Base-by-base conservation (phyloP, 2,113 vertebrate species). In the Heteronetta atricapilla region DNA sequence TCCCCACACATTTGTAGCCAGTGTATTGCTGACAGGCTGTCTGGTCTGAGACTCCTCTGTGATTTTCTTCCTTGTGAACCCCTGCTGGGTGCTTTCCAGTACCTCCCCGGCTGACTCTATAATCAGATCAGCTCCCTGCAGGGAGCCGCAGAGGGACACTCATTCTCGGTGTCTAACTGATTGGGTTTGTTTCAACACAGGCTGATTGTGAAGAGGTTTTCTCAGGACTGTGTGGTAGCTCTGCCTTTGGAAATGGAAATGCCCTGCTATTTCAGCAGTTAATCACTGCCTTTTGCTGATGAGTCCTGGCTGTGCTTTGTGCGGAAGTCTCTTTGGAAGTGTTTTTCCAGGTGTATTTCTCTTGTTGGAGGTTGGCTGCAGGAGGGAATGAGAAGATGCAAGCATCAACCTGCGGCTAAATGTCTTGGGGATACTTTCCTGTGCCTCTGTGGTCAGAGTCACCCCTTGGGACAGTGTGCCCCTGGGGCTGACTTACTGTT, bases 151-250 rank as follows among this genome's bases (percentile, higher is more conserved):
- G 88, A 87, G 44, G 88, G 82, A 91, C 76, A 79, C 83, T 95
- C 72, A 10, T 86, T 94, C 95, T 93, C 19, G 0, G 53, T 70
- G 53, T 90, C 95, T 95, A 67, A 46, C 82, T 96, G 95, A 96
- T 95, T 88, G 70, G 86, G 75, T 91, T 91, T 95, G 93, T 96
- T 97, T 92, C 91, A 89, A 96, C 95, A 97, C 83, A 95, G 86
- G 75, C 92, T 97, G 94, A 96, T 95, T 97, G 88, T 85, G 67
- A 79, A 96, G 95, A 95, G 89, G 23, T 82, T 94, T 92, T 78
- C 90, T 84, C 42, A 22, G 75, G 90, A 68, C 66, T 84, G n/a
- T 74, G 64, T 76, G 82, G 89, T 76, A 86, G 82, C 74, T 85
- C 44, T 70, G 89, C 75, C 70, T 89, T 70, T 82, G 76, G 83